Conservation (phyloP, 2,888 invertebrate genomes). For the Erebia aethiops region DNA sequence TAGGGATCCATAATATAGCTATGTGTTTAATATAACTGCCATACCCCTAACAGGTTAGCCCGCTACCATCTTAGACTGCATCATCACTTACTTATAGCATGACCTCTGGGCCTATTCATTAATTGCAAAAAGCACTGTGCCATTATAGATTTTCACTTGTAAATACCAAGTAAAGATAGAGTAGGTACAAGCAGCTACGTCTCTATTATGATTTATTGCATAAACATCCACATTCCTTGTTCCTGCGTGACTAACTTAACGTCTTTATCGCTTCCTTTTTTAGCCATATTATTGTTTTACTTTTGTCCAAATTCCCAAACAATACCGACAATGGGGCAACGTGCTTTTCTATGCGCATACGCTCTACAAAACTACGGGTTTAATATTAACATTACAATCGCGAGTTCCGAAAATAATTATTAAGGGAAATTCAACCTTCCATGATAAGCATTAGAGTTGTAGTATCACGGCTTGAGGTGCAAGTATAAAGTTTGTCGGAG, state of each 20-base stretch:
- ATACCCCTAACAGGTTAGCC: no score
- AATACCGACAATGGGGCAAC: slow-evolving; percentile 68
- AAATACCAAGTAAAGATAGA: background rate
- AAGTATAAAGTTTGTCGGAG: slow-evolving; percentile 53
- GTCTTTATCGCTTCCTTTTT: slow-evolving; percentile 61
- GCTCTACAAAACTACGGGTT: slow-evolving; percentile 74
- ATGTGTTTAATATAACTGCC: no score
- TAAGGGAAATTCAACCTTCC: slow-evolving; percentile 46
- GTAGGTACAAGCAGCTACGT: slow-evolving; percentile 1
- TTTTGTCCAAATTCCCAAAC: slow-evolving; percentile 63
- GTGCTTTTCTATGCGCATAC: slow-evolving; percentile 73
- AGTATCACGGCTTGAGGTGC: slow-evolving; percentile 26
- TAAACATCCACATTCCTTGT: slow-evolving; percentile 53
- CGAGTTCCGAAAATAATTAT: slow-evolving; percentile 27
- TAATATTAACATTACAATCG: slow-evolving; percentile 55
- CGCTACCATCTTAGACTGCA: no score
- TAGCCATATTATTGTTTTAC: slow-evolving; percentile 56
- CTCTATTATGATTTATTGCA: slow-evolving; percentile 40
- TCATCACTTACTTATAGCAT: no score
- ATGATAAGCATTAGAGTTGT: slow-evolving; percentile 19
- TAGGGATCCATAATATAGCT: no score
- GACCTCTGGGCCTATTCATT: no score
- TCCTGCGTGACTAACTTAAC: slow-evolving; percentile 54
- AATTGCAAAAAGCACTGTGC: no score
- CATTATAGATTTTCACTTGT: no score